phyloP scores from a whole-genome alignment of 2,113 vertebrate species.

The Aptenodytes patagonicus region DNA sequence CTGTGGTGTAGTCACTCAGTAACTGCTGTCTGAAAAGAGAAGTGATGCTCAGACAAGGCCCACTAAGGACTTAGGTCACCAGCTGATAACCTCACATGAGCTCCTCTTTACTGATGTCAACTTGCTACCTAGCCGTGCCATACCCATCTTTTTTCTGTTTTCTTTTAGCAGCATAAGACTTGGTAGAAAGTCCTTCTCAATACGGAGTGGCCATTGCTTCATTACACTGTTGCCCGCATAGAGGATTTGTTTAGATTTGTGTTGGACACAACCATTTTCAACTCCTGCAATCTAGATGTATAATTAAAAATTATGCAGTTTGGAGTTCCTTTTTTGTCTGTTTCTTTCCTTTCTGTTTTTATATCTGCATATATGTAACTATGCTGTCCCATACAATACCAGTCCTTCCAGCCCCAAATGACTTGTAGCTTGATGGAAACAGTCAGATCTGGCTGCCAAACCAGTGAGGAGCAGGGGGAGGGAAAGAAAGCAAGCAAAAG shows the following conservation, averaged over 20 bases:
- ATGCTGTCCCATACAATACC: background rate
- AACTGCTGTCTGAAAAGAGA: background rate
- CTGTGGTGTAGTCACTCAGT: background rate
- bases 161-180: background rate
- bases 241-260: background rate
- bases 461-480: fast-evolving
- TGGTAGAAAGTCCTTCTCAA: background rate
- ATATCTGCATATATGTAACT: background rate
- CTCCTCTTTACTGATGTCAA: background rate
- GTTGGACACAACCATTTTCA: background rate
- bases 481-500: background rate
- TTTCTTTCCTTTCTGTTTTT: background rate
- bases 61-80: background rate
- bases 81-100: background rate
- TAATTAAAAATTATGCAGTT: background rate
- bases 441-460: background rate
- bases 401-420: background rate
- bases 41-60: background rate
- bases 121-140: background rate
- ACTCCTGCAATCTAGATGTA: background rate
- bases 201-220: background rate
- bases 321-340: background rate
- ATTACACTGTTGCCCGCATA: background rate
- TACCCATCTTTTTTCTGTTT: background rate
- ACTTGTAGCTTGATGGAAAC: background rate